phyloP scores from a whole-genome alignment of 2,888 invertebrate species.

The Subacronicta megacephala region DNA sequence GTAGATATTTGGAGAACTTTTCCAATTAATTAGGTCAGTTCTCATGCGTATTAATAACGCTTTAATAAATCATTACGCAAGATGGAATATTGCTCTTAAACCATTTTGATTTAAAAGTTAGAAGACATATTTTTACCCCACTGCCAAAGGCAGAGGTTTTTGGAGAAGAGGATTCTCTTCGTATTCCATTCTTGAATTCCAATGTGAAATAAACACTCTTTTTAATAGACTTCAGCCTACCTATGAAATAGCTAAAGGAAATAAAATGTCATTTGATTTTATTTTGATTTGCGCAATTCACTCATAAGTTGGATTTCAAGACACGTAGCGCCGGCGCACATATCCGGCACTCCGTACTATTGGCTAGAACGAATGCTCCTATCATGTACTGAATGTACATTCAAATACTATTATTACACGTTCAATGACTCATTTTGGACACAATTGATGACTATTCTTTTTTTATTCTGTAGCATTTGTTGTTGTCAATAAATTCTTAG shows the following conservation, averaged over 20 bases:
- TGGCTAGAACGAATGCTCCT: slow-evolving; percentile 27
- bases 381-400: slow-evolving; percentile 17
- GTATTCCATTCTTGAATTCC: slow-evolving; percentile 4
- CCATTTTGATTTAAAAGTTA: no score
- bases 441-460: slow-evolving; percentile 36
- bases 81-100: no score
- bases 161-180: not conserved
- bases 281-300: slow-evolving; percentile 50
- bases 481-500: slow-evolving; percentile 8
- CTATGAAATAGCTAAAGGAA: slow-evolving; percentile 32
- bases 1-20: no score
- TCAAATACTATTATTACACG: slow-evolving; percentile 24
- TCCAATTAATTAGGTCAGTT: no score
- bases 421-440: slow-evolving; percentile 46
- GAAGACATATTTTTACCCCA: no score
- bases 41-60: no score
- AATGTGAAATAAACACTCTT: slow-evolving; percentile 17
- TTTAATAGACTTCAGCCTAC: slow-evolving; percentile 9
- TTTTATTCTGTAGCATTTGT: slow-evolving; percentile 34
- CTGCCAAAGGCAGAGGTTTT: no score
- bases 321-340: slow-evolving; percentile 39
- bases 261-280: slow-evolving; percentile 49
- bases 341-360: slow-evolving; percentile 46
- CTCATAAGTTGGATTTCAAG: slow-evolving; percentile 30
- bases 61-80: no score